Evolutionary conservation across 2,888 invertebrate species (phyloP), one percentile per base, ranked within the genome.

Genomic region (Eudasyphora cyanicolor): DNA sequence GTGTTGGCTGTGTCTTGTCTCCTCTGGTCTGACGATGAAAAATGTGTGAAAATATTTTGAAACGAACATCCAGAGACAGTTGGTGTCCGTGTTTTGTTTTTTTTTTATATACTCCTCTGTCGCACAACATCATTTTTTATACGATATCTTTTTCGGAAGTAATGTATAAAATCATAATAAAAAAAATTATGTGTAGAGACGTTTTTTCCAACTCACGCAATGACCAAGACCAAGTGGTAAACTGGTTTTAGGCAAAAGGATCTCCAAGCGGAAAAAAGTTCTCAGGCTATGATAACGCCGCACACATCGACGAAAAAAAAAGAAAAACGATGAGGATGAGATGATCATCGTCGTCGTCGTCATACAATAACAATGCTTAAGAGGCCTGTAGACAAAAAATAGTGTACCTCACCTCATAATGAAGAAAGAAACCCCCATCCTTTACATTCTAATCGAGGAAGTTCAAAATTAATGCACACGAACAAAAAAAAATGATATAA

Each of bases 281-380:
- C 91, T 91, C 91, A 91, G 91, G 91, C 90, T 91, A 89, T 89
- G 90, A 91, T 91, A 91, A 91, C 90, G 90, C 89, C 90, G n/a
- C n/a, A n/a, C n/a, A n/a, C n/a, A n/a, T n/a, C n/a, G n/a, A n/a
- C n/a, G n/a, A 90, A 88, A 49, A 51, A 45, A 69, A 78, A 75
- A 64, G 24, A 67, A 35, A 38, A 35, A 64, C 14, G 76, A 76
- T 69, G 77, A 79, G 75, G 38, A 69, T 76, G 82, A n/a, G 77
- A 78, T 60, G 71, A 67, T 81, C 76, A 69, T 57, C 73, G 74
- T 69, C 21, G 35, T 12, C 10, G 24, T 24, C 21, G 21, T 38
- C 32, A 60, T 67, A 62, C 64, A 79, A 62, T 60, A 81, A 84
- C 57, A 81, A 76, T 7, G 1, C n/a, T n/a, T n/a, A 14, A 73